A percentile compares a stretch with the other conserved stretches of the same genome.
phyloP scores from a whole-genome alignment of 2,888 invertebrate genomes.

The Eremobia ochroleuca region DNA sequence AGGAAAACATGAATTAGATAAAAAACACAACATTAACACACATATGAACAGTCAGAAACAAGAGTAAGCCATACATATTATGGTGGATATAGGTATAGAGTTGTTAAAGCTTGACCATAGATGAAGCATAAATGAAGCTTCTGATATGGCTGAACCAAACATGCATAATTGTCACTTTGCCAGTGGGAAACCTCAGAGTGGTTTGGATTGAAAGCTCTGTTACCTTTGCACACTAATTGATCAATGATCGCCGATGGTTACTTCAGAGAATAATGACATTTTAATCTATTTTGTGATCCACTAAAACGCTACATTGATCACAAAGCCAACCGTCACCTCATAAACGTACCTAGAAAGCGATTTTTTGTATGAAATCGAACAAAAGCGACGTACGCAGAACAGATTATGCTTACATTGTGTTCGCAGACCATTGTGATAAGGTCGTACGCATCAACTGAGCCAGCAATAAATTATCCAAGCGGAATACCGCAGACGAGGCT shows the following conservation, averaged over 20 bases:
- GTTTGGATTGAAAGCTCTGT: background rate
- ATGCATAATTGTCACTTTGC: background rate
- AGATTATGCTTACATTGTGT: constrained; percentile 53
- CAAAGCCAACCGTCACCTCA: constrained; percentile 32
- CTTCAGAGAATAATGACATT: background rate
- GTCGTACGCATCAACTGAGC: constrained; percentile 57
- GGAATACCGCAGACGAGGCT: constrained; percentile 51
- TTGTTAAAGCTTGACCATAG: background rate
- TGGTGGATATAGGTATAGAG: background rate
- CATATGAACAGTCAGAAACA: background rate
- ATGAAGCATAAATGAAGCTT: background rate
- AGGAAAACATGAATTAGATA: background rate
- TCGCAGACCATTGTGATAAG: constrained; percentile 58
- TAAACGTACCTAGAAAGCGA: constrained; percentile 40
- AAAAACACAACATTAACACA: background rate
- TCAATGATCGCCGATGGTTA: background rate
- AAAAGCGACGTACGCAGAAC: constrained; percentile 53
- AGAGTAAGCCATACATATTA: background rate
- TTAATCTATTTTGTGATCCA: constrained; percentile 5
- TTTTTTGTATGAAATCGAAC: constrained; percentile 45
- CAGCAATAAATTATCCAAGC: constrained; percentile 65
- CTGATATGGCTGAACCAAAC: background rate
- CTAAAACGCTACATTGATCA: background rate
- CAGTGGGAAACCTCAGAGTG: background rate
- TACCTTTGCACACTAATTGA: background rate